Percentiles rank a stretch among this genome's conserved stretches.
These are phyloP conservation scores for Pachyuromys duprasi DNA, from an alignment of 2,797 vertebrate genomes.

Conservation along the genomic window DNA sequence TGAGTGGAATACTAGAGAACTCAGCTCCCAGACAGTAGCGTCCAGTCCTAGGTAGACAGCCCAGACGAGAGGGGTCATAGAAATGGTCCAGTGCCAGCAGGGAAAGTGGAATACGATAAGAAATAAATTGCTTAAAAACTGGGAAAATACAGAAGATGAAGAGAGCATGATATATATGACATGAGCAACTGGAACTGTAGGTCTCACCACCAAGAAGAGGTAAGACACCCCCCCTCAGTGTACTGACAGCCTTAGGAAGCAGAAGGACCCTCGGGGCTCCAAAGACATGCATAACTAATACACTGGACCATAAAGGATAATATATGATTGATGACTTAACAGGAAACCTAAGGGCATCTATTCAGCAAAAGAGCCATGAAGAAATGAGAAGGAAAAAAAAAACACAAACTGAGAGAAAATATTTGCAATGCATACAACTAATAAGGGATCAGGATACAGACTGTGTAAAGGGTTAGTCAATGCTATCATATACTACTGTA, in stretches of 20 bases:
- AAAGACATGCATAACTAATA: background rate
- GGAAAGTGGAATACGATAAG: background rate
- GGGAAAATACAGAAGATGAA: background rate
- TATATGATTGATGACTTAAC: background rate
- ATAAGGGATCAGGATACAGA: background rate
- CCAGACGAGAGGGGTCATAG: background rate
- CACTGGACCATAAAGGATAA: background rate
- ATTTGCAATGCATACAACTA: background rate
- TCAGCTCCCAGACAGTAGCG: background rate
- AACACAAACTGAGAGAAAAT: background rate
- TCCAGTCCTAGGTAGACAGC: background rate
- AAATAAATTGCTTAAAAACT: background rate
- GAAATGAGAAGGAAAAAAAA: slow-evolving; percentile 4
- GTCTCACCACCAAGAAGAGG: background rate
- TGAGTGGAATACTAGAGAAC: background rate
- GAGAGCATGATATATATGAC: background rate
- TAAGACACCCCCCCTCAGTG: background rate
- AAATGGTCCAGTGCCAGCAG: background rate
- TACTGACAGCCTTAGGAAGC: background rate
- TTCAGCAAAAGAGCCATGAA: slow-evolving; percentile 7
- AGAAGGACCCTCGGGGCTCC: background rate
- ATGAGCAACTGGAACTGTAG: background rate
- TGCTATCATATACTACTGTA: background rate
- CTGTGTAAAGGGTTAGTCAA: background rate
- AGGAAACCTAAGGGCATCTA: background rate